A percentile compares a stretch with the other conserved stretches of the same genome.
These are phyloP conservation scores for Lophotriccus pileatus DNA, from an alignment of 2,797 vertebrate genomes.

Conservation along the genomic window DNA sequence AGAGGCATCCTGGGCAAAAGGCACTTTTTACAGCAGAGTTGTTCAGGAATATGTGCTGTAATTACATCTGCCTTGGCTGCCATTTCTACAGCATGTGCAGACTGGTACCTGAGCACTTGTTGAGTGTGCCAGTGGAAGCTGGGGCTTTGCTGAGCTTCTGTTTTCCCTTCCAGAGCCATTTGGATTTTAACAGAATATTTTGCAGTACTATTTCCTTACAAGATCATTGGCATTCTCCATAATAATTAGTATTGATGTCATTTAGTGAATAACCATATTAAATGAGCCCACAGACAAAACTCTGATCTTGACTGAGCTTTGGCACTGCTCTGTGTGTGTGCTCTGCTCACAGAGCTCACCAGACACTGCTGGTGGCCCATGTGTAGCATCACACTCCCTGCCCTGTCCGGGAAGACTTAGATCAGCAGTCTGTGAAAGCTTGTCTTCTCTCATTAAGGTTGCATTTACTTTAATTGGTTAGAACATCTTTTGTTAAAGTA, in stretches of 20 bases:
- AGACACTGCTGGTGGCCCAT: neutral
- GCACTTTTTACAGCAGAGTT: neutral
- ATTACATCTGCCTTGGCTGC: neutral
- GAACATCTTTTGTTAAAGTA: neutral
- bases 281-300: neutral
- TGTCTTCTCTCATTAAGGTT: neutral
- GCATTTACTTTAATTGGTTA: neutral
- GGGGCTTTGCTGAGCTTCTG: neutral
- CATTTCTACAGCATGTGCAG: neutral
- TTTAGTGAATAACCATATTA: neutral
- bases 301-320: neutral
- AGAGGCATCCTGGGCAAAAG: neutral
- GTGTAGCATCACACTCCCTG: neutral
- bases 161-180: neutral
- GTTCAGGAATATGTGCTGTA: neutral
- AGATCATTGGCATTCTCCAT: neutral
- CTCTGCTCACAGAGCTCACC: neutral
- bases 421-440: neutral
- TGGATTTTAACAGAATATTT: neutral
- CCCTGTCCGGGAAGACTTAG: neutral
- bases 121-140: neutral
- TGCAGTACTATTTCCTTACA: neutral
- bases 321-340: fast-evolving
- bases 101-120: neutral
- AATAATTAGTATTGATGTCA: neutral